Evolutionary conservation across 2,113 vertebrate genomes (phyloP), one percentile per base, ranked within the genome.

Genomic region (Semicossyphus pulcher): DNA sequence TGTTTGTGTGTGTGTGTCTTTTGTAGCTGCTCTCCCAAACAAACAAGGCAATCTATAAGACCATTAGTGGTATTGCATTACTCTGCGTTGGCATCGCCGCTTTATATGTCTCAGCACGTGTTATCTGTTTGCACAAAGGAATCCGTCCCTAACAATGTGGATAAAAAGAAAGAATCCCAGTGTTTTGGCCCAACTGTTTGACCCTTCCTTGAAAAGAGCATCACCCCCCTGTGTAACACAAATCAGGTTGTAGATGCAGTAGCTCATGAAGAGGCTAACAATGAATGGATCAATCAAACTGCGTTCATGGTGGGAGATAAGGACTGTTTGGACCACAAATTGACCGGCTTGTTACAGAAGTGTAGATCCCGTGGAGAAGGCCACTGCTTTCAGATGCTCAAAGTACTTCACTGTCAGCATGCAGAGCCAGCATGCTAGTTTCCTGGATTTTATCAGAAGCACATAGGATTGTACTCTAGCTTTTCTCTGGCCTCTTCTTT

Each of bases 21-120:
- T 41, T 42, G 25, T 37, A 67, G 4, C 31, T n/a, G 42, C 69
- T 29, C 44, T 56, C 21, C 15, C 54, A 80, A 84, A 63, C 72
- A 80, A 78, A 80, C 69, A 58, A 56, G 10, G 16, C 11, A 37
- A 78, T 87, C 72, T 28, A 63, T 78, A 25, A 69, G 25, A n/a
- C 62, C 65, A 66, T 76, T 76, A 63, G 42, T 39, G 42, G 49
- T 66, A 66, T 62, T 63, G 48, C 59, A 42, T 63, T 63, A 42
- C 57, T 44, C 31, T 60, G 28, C 32, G 31, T 58, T 28, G 29
- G 32, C 78, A 63, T 65, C n/a, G 10, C 18, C 10, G 41, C 44
- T 36, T 52, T 54, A 28, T 56, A 16, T 16, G 20, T 23, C 42
- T 47, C 29, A 25, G 31, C 10, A 5, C 4, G 0, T 11, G 25